These are phyloP conservation scores for Acropora yongei DNA, from an alignment of 64 coral and sea anemone species.

Conservation along the genomic window DNA sequence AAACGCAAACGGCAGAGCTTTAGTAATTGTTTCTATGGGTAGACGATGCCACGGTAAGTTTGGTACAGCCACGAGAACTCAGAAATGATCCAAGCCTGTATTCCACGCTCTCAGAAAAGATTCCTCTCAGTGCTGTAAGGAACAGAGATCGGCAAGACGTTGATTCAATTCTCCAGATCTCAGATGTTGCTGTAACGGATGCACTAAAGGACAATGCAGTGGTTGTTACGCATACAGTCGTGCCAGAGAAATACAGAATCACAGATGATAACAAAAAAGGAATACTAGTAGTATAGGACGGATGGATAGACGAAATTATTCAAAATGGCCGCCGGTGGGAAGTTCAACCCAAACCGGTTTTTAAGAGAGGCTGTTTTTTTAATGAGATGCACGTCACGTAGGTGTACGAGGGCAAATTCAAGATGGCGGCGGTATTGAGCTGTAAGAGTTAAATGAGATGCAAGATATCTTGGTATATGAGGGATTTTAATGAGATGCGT, in stretches of 20 bases:
- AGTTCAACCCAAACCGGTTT: no score
- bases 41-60: background rate
- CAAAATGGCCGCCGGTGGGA: no score
- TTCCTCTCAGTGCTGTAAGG: background rate
- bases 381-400: no score
- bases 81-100: constrained; percentile 17
- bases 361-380: no score
- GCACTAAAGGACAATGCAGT: background rate
- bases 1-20: constrained; percentile 18
- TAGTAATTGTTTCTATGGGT: constrained; percentile 16
- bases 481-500: no score
- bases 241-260: constrained; percentile 41
- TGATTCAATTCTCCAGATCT: constrained; percentile 36
- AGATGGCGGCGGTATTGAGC: no score
- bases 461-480: no score
- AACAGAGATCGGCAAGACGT: background rate
- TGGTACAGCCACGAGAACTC: constrained; percentile 36
- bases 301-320: no score
- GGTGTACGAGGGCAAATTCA: no score
- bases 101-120: background rate
- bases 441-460: no score
- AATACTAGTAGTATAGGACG: no score
- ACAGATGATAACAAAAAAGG: constrained; percentile 41
- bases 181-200: background rate
- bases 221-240: constrained; percentile 29